Evolutionary conservation across 2,888 invertebrate genomes (phyloP), one percentile per base, ranked within the genome.

Genomic region (Lordiphosa andalusiaca): DNA sequence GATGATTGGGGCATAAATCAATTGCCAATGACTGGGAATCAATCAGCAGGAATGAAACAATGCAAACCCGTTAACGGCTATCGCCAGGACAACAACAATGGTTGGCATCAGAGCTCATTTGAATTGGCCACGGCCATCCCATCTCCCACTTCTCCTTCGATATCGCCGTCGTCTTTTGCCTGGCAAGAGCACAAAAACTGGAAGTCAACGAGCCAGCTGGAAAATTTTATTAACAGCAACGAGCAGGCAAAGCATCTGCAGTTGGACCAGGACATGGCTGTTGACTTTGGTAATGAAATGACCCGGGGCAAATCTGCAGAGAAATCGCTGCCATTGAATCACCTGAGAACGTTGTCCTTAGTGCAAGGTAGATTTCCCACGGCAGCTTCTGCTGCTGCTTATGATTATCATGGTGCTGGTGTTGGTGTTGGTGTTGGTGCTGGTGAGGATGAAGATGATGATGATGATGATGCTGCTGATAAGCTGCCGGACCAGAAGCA

Each of bases 231-330:
- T 77, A 84, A 71, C 71, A 84, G 63, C 52, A 38, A 55, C 36
- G 35, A 49, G 50, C 59, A 71, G 59, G 60, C 63, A 70, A 52
- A 58, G 69, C 56, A 67, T 48, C 46, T 42, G 39, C 50, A 56
- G 53, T 52, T 42, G 42, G 10, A 44, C 37, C 62, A 61, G 57
- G 33, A 62, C 62, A 67, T 59, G 65, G 57, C 47, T 84, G 85
- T 80, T 81, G 84, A 81, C 84, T 81, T 69, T 76, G 63, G 67
- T 85, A 80, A 80, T 78, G 73, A 78, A 84, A 73, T 72, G 66
- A 71, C 86, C 73, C 64, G 71, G 71, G 72, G 85, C 71, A 71
- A 41, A 50, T 68, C 68, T 64, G 58, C 63, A 59, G 77, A 85
- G 68, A 75, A 80, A 85, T 78, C 70, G 62, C 60, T 42, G 69